A percentile compares a stretch with the other conserved stretches of the same genome.
These are phyloP conservation scores for Protobothrops mucrosquamatus DNA, from an alignment of 2,113 vertebrate genomes.

Conservation along the genomic window DNA sequence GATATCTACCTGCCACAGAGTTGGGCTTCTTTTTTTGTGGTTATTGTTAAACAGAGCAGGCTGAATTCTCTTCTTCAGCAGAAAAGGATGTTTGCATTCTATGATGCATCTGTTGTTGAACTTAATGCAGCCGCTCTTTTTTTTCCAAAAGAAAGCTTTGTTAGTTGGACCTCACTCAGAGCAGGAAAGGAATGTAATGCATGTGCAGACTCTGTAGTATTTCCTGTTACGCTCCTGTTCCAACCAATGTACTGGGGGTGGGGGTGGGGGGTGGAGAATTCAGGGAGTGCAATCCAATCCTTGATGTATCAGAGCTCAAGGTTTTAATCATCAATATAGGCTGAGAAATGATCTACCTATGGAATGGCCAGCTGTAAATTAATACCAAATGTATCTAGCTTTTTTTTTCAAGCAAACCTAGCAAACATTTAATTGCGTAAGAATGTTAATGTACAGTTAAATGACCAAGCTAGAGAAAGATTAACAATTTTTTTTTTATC, in stretches of 20 bases:
- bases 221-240: constrained; percentile 70
- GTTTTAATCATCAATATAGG: neutral
- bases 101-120: constrained; percentile 42
- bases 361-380: neutral
- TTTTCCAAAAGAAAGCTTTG: constrained; percentile 48
- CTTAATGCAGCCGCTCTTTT: constrained; percentile 2
- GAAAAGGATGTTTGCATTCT: constrained; percentile 40
- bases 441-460: neutral
- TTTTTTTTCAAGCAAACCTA: neutral
- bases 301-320: constrained; percentile 8
- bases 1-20: neutral
- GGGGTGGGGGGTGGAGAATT: constrained; percentile 14
- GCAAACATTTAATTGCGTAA: neutral
- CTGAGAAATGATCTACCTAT: neutral
- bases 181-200: constrained; percentile 65
- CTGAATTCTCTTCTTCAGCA: constrained; percentile 16
- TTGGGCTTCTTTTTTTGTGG: neutral
- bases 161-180: constrained; percentile 53
- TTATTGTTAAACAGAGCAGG: neutral
- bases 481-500: neutral
- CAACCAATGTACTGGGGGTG: constrained; percentile 65
- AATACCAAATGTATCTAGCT: neutral
- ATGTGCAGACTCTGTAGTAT: constrained; percentile 58
- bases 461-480: neutral
- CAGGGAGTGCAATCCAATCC: constrained; percentile 50